Evolutionary conservation across 92 coral and sea anemone species (phyloP).

Genomic region (Ricordea florida): DNA sequence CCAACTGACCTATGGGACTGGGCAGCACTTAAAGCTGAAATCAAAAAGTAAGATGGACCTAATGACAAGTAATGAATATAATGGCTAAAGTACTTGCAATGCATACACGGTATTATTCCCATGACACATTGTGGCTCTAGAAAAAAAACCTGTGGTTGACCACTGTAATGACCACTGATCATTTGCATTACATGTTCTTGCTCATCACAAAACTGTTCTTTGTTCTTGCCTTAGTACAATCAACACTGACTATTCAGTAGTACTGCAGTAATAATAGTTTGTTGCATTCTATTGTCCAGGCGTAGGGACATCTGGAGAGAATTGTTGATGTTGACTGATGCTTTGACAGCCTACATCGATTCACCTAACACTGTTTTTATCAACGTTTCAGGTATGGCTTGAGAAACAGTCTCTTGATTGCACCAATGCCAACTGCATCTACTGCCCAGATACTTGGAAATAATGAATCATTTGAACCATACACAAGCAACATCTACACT

Average conservation of each 20-base stretch:
- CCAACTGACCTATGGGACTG: conserved; percentile 96
- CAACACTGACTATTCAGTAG: too few relatives aligned
- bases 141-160: too few relatives aligned
- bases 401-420: conserved; percentile 93
- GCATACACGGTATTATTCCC: too few relatives aligned
- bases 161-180: too few relatives aligned
- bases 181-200: too few relatives aligned
- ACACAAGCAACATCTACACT: conserved; percentile 94
- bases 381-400: conserved; percentile 77
- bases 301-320: too few relatives aligned
- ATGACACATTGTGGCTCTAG: too few relatives aligned
- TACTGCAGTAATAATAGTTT: too few relatives aligned
- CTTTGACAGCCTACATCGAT: not conserved
- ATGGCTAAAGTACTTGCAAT: not conserved
- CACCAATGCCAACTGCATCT: conserved; percentile 99
- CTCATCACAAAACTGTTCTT: too few relatives aligned
- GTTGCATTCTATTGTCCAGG: too few relatives aligned
- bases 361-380: too few relatives aligned
- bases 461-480: conserved; percentile 97
- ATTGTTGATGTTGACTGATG: not conserved
- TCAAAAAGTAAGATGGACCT: conserved; percentile 65
- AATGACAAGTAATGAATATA: not conserved
- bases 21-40: conserved; percentile 87
- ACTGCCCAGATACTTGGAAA: conserved; percentile 99
- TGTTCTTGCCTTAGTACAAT: too few relatives aligned